Evolutionary conservation across 2,888 invertebrate species (phyloP).

Genomic region (Cyaniris semiargus): DNA sequence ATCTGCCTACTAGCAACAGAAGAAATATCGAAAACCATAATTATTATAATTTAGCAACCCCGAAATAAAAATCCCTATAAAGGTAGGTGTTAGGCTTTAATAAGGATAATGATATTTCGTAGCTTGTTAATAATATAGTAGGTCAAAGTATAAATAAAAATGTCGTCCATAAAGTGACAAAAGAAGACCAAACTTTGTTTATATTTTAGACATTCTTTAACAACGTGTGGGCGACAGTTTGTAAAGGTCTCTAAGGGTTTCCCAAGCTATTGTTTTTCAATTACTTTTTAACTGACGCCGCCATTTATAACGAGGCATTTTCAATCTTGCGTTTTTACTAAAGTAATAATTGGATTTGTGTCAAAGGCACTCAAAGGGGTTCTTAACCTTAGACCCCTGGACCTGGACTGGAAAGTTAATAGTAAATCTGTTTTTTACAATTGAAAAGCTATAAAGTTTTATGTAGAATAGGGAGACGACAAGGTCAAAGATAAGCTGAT

Average conservation of each 20-base stretch:
- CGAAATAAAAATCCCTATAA: not conserved
- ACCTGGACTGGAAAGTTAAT: not conserved
- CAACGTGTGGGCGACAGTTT: not conserved
- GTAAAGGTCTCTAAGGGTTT: not conserved
- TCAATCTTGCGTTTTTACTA: not conserved
- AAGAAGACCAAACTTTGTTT: not conserved
- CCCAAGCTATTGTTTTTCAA: slow-evolving; percentile 3
- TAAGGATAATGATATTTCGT: not conserved
- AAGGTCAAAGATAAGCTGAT: too few species aligned
- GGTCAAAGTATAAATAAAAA: not conserved
- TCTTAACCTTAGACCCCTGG: too few species aligned
- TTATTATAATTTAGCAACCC: not conserved
- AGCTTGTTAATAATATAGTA: not conserved
- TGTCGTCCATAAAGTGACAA: not conserved
- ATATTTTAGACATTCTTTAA: not conserved
- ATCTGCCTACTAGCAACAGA: too few species aligned
- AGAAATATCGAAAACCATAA: too few species aligned
- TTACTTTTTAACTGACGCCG: not conserved
- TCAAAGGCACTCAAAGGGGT: not conserved
- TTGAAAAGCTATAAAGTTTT: too few species aligned
- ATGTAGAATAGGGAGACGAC: too few species aligned
- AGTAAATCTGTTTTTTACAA: not conserved
- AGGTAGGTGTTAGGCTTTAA: too few species aligned
- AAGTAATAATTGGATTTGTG: not conserved
- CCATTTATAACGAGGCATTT: slow-evolving; percentile 1